A percentile compares a stretch with the other conserved stretches of the same genome.
phyloP scores from a whole-genome alignment of 2,888 invertebrate species.

The Hydropsyche betteni region DNA sequence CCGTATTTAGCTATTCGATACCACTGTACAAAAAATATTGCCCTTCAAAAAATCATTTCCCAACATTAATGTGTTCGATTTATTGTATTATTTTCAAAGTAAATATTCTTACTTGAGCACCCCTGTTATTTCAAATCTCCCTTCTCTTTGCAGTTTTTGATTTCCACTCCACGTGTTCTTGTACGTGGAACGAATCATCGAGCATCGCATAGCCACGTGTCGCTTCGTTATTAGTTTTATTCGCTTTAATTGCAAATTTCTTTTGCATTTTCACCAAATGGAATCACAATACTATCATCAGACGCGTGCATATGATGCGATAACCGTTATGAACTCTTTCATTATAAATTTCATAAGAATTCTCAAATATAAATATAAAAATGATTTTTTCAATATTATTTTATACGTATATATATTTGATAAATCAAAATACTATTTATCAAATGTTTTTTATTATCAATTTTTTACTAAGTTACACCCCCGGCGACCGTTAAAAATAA shows the following conservation, averaged over 20 bases:
- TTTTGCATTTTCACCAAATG: constrained; percentile 11
- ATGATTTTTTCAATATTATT: too few species aligned
- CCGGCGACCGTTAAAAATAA: constrained; percentile 3
- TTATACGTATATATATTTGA: too few species aligned
- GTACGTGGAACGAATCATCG: constrained; percentile 50
- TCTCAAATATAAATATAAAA: too few species aligned
- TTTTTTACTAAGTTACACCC: neutral
- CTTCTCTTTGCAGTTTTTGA: constrained; percentile 39
- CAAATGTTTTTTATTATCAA: too few species aligned
- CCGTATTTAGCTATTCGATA: neutral
- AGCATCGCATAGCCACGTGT: constrained; percentile 47
- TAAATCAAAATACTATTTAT: too few species aligned
- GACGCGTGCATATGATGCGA: too few species aligned
- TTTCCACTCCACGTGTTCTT: constrained; percentile 50
- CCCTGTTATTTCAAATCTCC: constrained; percentile 22
- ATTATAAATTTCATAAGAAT: too few species aligned
- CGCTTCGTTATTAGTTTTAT: constrained; percentile 49
- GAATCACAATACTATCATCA: too few species aligned
- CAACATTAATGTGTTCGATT: too few species aligned
- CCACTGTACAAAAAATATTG: neutral
- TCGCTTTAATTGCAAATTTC: constrained; percentile 47
- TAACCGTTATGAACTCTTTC: too few species aligned
- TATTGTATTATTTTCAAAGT: neutral
- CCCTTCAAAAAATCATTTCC: too few species aligned
- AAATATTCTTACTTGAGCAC: constrained; percentile 6